Percentiles rank a stretch among this genome's conserved stretches.
phyloP scores from a whole-genome alignment of 2,113 vertebrate species.

The Pseudorectes ferrugineus region DNA sequence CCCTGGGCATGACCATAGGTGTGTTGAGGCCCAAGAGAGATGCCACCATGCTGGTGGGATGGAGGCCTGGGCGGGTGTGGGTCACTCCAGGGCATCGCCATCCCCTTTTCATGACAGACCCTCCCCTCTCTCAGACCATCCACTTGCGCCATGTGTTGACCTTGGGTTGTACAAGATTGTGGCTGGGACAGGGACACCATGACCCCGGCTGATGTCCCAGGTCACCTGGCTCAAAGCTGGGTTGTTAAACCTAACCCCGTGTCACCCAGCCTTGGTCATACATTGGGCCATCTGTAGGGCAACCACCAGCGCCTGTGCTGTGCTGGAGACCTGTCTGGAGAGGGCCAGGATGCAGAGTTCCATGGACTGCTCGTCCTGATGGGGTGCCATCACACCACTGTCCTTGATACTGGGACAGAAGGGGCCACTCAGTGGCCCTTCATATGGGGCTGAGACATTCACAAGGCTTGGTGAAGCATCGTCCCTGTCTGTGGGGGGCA shows the following conservation, averaged over 20 bases:
- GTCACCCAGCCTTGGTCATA: neutral
- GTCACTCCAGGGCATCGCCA: neutral
- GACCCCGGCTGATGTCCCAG: rapidly evolving
- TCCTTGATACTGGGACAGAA: neutral
- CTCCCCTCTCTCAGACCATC: neutral
- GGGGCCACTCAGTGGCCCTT: neutral
- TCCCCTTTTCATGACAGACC: neutral
- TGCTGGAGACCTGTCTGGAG: neutral
- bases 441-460: neutral
- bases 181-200: neutral
- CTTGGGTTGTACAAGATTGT: neutral
- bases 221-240: neutral
- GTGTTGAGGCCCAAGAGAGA: neutral
- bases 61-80: neutral
- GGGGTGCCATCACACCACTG: rapidly evolving
- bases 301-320: neutral
- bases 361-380: neutral
- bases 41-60: neutral
- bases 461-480: neutral
- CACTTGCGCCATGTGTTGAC: rapidly evolving
- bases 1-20: neutral
- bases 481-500: neutral
- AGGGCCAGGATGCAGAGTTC: neutral
- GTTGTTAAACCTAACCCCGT: neutral
- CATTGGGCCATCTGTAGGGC: rapidly evolving